Base-by-base conservation (phyloP, 2,888 invertebrate species). In the Agriopis leucophaearia region DNA sequence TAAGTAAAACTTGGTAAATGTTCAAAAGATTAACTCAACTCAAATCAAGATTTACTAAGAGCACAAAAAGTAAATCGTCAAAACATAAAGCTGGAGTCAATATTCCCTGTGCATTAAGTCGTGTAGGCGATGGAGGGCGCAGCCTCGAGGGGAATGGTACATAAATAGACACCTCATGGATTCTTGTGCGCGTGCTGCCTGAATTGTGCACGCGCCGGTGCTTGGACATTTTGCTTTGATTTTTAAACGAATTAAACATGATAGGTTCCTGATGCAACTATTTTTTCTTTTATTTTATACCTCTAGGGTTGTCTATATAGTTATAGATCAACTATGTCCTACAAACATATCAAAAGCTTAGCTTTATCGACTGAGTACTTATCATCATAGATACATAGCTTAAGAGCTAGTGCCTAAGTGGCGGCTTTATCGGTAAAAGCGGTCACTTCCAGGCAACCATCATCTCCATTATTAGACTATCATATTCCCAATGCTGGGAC, bases 111-210 rank as follows among this genome's bases (percentile, higher is more conserved):
- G 83, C 88, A 90, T 89, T 88, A 90, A 90, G 88, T 78, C 76
- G 79, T 80, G 76, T 64, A 82, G 81, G 80, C 79, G 77, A 64
- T 74, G 75, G 76, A 76, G 78, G 86, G 88, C 87, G 81, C 82
- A 85, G 86, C 85, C 77, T 62, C 77, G 86, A 86, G 90, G 89
- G 90, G 89, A 85, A 81, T 69, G 51, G 84, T 82, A 80, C 89
- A 79, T 81, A 91, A 91, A 91, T 91, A 91, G 90, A 86, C 80
- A 76, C 80, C 78, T 83, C 85, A 81, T 83, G 83, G 88, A 88
- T 88, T 87, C 86, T 82, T 82, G 83, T 78, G 84, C 80, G 80
- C 71, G 78, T 77, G 77, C 74, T 71, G 75, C 74, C 72, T 75
- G 73, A 74, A 73, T 77, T 77, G 60, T 76, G 82, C 85, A 85